Evolutionary conservation across 2,797 vertebrate species (phyloP).

Genomic region (Xenentodon cancila): DNA sequence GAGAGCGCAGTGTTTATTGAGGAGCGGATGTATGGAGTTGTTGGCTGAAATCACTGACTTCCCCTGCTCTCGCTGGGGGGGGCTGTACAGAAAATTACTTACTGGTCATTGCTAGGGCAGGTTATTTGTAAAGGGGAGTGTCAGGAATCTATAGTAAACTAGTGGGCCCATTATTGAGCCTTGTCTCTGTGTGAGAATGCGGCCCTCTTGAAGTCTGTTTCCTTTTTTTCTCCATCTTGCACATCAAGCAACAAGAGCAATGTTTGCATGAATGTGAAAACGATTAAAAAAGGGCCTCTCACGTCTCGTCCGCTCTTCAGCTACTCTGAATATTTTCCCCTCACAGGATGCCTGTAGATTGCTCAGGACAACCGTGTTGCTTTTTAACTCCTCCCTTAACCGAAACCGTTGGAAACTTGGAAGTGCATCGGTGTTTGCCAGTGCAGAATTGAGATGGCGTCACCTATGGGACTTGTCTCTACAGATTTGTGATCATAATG

Average conservation of each 20-base stretch:
- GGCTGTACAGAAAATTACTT: slow-evolving; percentile 30
- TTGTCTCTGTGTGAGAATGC: slow-evolving; percentile 32
- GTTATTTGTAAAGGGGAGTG: slow-evolving; percentile 25
- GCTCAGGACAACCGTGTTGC: slow-evolving; percentile 30
- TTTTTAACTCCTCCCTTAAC: slow-evolving; percentile 25
- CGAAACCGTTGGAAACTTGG: not conserved
- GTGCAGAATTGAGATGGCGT: slow-evolving; percentile 2
- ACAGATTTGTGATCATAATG: slow-evolving; percentile 35
- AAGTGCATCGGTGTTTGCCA: slow-evolving; percentile 10
- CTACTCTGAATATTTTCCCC: slow-evolving; percentile 32
- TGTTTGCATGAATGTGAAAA: not conserved
- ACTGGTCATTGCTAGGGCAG: slow-evolving; percentile 18
- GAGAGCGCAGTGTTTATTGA: slow-evolving; percentile 64
- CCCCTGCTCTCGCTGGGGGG: slow-evolving; percentile 58
- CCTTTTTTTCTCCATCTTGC: not conserved
- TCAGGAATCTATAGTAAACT: slow-evolving; percentile 16
- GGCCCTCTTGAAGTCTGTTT: slow-evolving; percentile 8
- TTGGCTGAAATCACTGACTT: slow-evolving; percentile 72
- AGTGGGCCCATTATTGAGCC: slow-evolving; percentile 16
- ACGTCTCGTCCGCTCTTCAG: slow-evolving; percentile 7
- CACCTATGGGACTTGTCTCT: slow-evolving; percentile 50
- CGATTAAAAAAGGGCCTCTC: slow-evolving; percentile 1
- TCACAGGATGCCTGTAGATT: slow-evolving; percentile 34
- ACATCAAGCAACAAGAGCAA: not conserved
- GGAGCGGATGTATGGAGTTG: slow-evolving; percentile 63